Conservation (phyloP, 1,140 invertebrate genomes). For the Reticulitermes speratus region DNA sequence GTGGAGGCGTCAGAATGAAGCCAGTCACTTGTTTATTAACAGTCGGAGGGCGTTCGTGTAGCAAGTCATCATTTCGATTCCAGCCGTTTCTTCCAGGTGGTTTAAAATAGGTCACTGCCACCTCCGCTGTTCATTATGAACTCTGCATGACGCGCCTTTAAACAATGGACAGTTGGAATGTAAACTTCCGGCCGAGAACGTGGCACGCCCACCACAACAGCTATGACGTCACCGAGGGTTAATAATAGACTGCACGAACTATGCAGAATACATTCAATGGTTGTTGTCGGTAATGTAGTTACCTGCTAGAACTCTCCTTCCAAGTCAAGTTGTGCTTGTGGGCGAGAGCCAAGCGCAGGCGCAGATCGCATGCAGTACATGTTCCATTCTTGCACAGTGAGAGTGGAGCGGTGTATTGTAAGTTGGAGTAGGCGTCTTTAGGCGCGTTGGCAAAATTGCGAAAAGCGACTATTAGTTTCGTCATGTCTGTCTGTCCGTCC, state of each 20-base stretch:
- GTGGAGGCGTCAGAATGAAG: no score
- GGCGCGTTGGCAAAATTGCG: no score
- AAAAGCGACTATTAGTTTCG: no score
- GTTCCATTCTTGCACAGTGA: no score
- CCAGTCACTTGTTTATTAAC: no score
- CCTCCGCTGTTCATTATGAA: not conserved
- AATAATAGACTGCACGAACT: not conserved
- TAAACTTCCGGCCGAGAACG: constrained; percentile 12
- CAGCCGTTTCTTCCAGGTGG: not conserved
- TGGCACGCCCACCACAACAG: not conserved
- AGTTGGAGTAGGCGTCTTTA: no score
- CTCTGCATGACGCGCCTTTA: not conserved
- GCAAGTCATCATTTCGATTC: not conserved
- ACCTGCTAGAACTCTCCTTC: no score
- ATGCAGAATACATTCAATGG: not conserved
- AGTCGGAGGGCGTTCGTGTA: not conserved
- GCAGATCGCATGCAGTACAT: no score
- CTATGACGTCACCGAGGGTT: not conserved
- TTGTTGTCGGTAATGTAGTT: not conserved
- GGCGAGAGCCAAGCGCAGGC: no score
- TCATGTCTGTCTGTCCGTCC: no score
- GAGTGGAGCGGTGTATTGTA: no score
- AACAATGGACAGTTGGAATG: not conserved
- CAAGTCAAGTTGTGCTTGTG: no score
- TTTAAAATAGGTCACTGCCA: constrained; percentile 10